Base-by-base conservation (phyloP, 2,797 vertebrate genomes). In the Brachymystax lenok region DNA sequence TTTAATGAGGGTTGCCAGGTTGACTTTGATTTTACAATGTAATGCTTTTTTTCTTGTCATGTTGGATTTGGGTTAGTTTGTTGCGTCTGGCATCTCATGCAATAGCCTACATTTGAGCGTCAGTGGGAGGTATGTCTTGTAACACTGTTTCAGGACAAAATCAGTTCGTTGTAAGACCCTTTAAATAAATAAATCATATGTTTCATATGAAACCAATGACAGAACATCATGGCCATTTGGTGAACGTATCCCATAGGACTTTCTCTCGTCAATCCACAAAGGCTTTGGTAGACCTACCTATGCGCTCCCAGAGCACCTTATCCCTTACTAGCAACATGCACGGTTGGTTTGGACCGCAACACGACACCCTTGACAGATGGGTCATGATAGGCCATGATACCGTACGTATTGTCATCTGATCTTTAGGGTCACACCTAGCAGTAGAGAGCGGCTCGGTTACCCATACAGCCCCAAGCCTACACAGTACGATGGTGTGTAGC, bases 331-430 rank as follows among this genome's bases (percentile, higher is more conserved):
- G 69, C 50, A 16, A 19, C 69, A 71, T 71, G 14, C 14, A 71
- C 27, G 50, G 46, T n/a, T 46, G 13, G 46, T 52, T 27, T 14
- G 46, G 50, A 51, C 69, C 13, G 21, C 46, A 52, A 52, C 35
- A 46, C 74, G 54, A 79, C 68, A 67, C 56, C 59, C 73, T 68
- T 72, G 52, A 73, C 81, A 80, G 78, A 80, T 77, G 75, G 40
- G 40, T 10, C 40, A 33, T 74, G 56, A 61, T 67, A 27, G 77
- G 35, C 51, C 52, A 33, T 74, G 59, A 63, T 67, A 28, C 71
- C 33, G 56, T 75, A 73, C 64, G 54, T 72, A 63, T 54, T 69
- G 81, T 64, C 64, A 83, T 74, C 63, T 71, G 74, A 77, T 73
- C 73, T 56, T 76, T 79, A 73, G 66, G 61, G 73, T 46, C 40